phyloP scores from a whole-genome alignment of 2,888 invertebrate species.

The Ichneumoninae sp. region DNA sequence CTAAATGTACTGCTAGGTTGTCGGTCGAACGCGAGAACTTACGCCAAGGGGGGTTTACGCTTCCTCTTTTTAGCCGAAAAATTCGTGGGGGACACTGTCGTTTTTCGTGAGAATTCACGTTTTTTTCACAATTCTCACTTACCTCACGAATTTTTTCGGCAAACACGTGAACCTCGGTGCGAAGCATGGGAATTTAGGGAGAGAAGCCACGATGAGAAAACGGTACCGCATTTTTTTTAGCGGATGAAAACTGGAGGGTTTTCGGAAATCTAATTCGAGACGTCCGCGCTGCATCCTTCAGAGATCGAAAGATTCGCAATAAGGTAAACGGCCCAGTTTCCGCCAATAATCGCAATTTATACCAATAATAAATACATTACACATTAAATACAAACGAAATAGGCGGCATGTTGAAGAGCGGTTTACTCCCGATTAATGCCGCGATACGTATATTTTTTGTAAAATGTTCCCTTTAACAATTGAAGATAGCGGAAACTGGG shows the following conservation, averaged over 20 bases:
- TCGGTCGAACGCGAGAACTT: slow-evolving; percentile 59
- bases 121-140: slow-evolving; percentile 66
- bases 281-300: background rate
- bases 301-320: background rate
- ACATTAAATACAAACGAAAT: too few species aligned
- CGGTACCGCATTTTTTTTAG: slow-evolving; percentile 12
- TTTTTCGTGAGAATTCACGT: slow-evolving; percentile 75
- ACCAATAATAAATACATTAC: too few species aligned
- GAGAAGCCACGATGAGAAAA: slow-evolving; percentile 12
- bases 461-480: too few species aligned
- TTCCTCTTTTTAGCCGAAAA: slow-evolving; percentile 63
- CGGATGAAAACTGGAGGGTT: background rate
- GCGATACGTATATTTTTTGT: too few species aligned
- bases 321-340: too few species aligned
- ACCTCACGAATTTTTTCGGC: slow-evolving; percentile 52
- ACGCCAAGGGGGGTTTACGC: slow-evolving; percentile 56
- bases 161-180: slow-evolving; percentile 24
- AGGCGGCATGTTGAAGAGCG: too few species aligned
- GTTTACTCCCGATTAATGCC: too few species aligned
- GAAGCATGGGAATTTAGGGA: slow-evolving; percentile 56
- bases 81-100: slow-evolving; percentile 60
- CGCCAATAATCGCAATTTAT: too few species aligned
- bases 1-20: slow-evolving; percentile 80
- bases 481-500: too few species aligned
- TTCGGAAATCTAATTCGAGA: background rate